These are phyloP conservation scores for Schizaphis graminum DNA, from an alignment of 2,888 invertebrate genomes.

Conservation along the genomic window DNA sequence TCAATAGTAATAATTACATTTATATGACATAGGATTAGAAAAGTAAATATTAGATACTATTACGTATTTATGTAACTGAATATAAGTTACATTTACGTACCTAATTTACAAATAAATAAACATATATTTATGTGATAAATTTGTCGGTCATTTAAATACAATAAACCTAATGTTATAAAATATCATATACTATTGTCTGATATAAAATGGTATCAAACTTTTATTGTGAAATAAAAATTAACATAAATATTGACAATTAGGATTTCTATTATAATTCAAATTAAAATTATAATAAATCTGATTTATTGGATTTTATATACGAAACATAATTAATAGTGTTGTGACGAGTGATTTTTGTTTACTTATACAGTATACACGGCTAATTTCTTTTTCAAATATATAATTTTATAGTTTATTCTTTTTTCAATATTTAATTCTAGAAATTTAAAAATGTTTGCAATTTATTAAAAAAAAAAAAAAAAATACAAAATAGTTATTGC, in stretches of 20 bases:
- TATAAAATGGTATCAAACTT: background rate
- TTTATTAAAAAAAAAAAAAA: background rate
- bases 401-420: background rate
- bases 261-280: background rate
- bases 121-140: background rate
- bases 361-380: background rate
- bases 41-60: background rate
- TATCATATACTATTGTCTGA: background rate
- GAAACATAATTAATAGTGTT: background rate
- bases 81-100: background rate
- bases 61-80: background rate
- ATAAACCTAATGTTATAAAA: background rate
- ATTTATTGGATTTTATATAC: background rate
- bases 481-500: background rate
- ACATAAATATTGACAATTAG: background rate
- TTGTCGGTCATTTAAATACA: background rate
- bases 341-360: background rate
- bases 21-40: background rate
- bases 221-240: background rate
- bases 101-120: background rate
- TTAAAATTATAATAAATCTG: background rate
- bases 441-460: background rate
- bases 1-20: background rate
- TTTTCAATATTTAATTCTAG: background rate
- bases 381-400: background rate